Conservation (phyloP, 2,888 invertebrate genomes). For the Erebia ligea region DNA sequence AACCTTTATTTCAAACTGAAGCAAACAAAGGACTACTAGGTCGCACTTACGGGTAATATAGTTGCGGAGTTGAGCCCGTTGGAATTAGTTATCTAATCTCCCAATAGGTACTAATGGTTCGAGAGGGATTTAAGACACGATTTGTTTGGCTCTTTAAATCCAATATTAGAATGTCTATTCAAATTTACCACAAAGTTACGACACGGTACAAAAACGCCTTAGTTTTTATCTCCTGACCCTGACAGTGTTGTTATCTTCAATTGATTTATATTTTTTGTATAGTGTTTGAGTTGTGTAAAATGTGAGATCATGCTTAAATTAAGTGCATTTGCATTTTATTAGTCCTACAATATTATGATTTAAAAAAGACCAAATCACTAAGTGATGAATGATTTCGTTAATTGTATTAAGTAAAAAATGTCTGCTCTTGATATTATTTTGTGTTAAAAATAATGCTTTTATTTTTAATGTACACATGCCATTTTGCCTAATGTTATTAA, state of each 20-base stretch:
- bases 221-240: conserved; percentile 44
- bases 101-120: background rate
- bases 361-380: conserved; percentile 77
- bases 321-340: conserved; percentile 70
- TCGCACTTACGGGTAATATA: background rate
- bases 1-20: too few relatives aligned
- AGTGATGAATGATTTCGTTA: conserved; percentile 76
- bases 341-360: conserved; percentile 49
- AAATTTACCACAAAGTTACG: background rate
- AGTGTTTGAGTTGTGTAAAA: conserved; percentile 50
- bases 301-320: conserved; percentile 55
- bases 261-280: conserved; percentile 32
- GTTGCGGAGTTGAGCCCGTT: background rate
- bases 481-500: conserved; percentile 84
- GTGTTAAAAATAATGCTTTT: conserved; percentile 80
- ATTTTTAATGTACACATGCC: conserved; percentile 82
- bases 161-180: background rate
- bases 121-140: background rate
- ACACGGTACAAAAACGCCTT: conserved; percentile 6
- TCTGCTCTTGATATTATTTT: conserved; percentile 81
- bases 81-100: background rate
- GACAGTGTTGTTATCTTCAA: conserved; percentile 35
- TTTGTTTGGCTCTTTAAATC: background rate
- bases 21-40: background rate
- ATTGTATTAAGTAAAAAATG: conserved; percentile 52